These are phyloP conservation scores for Phoronis australis DNA, from an alignment of 2,888 invertebrate species.

Conservation along the genomic window DNA sequence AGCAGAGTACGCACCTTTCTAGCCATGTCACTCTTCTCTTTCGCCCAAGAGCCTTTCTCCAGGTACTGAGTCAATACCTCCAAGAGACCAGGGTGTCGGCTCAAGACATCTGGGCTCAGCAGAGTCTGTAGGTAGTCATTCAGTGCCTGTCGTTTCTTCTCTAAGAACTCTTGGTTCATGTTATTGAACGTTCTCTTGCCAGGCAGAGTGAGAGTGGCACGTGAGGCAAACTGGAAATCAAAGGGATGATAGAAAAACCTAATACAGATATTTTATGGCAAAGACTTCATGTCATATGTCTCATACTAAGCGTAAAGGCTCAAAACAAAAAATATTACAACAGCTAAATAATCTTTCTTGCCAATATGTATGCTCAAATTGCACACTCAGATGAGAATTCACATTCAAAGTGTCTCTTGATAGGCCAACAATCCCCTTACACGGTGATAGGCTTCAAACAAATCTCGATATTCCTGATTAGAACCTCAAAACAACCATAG, in stretches of 20 bases:
- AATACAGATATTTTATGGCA: background rate
- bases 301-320: too few species aligned
- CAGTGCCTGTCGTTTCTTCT: conserved; percentile 69
- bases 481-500: too few species aligned
- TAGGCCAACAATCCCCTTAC: too few species aligned
- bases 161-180: conserved; percentile 72
- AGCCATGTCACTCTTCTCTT: background rate
- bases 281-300: too few species aligned
- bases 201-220: conserved; percentile 75
- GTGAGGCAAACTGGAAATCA: conserved; percentile 67
- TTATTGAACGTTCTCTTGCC: conserved; percentile 93
- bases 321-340: too few species aligned
- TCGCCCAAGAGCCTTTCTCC: background rate
- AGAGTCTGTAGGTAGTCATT: conserved; percentile 70
- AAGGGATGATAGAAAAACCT: background rate
- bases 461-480: too few species aligned
- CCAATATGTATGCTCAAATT: too few species aligned
- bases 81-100: background rate
- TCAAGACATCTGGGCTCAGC: background rate
- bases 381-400: too few species aligned
- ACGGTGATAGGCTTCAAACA: too few species aligned
- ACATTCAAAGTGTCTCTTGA: too few species aligned
- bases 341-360: too few species aligned
- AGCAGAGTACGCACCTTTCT: background rate
- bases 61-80: background rate